Conservation (phyloP, 2,888 invertebrate genomes). For the Ypsolopha sequella region DNA sequence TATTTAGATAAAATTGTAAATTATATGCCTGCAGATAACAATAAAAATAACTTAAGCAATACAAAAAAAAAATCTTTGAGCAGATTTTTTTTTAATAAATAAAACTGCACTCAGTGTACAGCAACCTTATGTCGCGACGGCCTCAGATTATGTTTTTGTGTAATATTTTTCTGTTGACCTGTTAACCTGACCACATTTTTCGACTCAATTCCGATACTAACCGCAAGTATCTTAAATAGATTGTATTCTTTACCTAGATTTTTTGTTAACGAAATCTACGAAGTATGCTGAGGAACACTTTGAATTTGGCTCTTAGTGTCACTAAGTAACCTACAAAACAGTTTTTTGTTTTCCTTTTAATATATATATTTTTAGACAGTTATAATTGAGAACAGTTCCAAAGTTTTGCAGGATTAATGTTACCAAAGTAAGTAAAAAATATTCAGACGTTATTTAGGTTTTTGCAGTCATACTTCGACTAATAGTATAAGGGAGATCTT, state of each 20-base stretch:
- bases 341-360: too few relatives aligned
- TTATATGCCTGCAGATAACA: not conserved
- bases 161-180: slow-evolving; percentile 35
- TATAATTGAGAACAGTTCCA: too few relatives aligned
- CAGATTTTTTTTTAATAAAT: not conserved
- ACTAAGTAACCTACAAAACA: too few relatives aligned
- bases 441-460: too few relatives aligned
- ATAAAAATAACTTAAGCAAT: not conserved
- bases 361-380: too few relatives aligned
- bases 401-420: too few relatives aligned
- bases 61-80: too few relatives aligned
- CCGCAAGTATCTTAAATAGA: slow-evolving; percentile 18
- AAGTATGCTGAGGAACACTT: not conserved
- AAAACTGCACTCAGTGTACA: slow-evolving; percentile 15
- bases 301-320: not conserved
- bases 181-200: slow-evolving; percentile 33
- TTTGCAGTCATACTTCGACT: too few relatives aligned
- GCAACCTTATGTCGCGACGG: slow-evolving; percentile 15
- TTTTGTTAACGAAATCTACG: slow-evolving; percentile 19
- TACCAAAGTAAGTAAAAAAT: too few relatives aligned
- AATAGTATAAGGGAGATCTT: too few relatives aligned
- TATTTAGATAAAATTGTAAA: not conserved
- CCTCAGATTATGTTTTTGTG: slow-evolving; percentile 11
- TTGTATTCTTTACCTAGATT: slow-evolving; percentile 46
- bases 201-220: slow-evolving; percentile 10